Conservation (phyloP, 2,888 invertebrate genomes). For the Pterostichus madidus region DNA sequence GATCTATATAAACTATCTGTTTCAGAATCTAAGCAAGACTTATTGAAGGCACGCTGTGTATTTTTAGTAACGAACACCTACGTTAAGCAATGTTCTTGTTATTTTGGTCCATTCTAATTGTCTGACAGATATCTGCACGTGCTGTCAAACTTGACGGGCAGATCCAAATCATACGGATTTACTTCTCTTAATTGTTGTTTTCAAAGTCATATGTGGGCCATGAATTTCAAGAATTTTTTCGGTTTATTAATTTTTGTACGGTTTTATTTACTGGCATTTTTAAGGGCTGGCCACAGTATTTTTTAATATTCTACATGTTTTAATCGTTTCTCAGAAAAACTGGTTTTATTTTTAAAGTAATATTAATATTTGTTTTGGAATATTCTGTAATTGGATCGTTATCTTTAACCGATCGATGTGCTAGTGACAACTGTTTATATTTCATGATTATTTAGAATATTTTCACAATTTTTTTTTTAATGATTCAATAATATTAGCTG, state of each 20-base stretch:
- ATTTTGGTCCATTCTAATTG: slow-evolving; percentile 49
- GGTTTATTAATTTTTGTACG: slow-evolving; percentile 12
- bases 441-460: too few relatives aligned
- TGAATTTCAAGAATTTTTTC: slow-evolving; percentile 29
- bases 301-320: not conserved
- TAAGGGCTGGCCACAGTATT: not conserved
- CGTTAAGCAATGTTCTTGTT: slow-evolving; percentile 35
- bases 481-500: too few relatives aligned
- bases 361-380: too few relatives aligned
- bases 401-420: too few relatives aligned
- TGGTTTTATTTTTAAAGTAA: too few relatives aligned
- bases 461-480: too few relatives aligned
- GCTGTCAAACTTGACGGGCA: slow-evolving; percentile 33
- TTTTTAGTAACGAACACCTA: slow-evolving; percentile 38
- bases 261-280: not conserved
- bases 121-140: slow-evolving; percentile 31
- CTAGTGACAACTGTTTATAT: too few relatives aligned
- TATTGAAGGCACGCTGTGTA: slow-evolving; percentile 20
- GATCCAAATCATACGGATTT: not conserved
- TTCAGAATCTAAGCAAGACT: slow-evolving; percentile 9
- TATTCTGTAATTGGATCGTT: too few relatives aligned
- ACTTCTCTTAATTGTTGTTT: slow-evolving; percentile 32
- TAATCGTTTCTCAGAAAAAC: too few relatives aligned
- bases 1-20: not conserved
- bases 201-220: slow-evolving; percentile 15